These are phyloP conservation scores for Brachyistius frenatus DNA, from an alignment of 2,113 vertebrate species.

Conservation along the genomic window DNA sequence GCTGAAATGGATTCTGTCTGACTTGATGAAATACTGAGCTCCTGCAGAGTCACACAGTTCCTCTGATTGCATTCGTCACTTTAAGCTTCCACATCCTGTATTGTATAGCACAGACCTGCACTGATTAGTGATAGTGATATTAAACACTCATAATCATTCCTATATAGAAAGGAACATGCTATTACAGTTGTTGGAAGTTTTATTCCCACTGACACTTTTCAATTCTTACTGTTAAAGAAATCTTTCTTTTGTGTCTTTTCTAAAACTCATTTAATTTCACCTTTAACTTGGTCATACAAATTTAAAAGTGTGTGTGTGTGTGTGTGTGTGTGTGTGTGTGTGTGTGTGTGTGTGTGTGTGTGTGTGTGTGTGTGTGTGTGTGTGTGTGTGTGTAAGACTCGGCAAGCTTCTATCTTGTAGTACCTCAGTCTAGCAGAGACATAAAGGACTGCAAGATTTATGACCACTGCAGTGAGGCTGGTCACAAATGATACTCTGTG, in stretches of 20 bases:
- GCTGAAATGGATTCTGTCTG: constrained; percentile 68
- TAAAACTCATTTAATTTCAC: constrained; percentile 6
- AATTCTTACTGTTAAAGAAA: constrained; percentile 18
- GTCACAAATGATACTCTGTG: constrained; percentile 53
- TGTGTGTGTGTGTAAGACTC: not conserved
- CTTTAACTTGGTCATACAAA: not conserved
- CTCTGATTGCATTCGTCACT: constrained; percentile 54
- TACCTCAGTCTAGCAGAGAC: not conserved
- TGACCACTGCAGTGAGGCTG: constrained; percentile 52
- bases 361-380: too few relatives aligned
- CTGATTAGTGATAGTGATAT: constrained; percentile 30
- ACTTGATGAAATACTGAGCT: constrained; percentile 61
- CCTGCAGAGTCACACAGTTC: constrained; percentile 45
- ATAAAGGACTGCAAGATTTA: constrained; percentile 47
- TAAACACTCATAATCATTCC: constrained; percentile 20
- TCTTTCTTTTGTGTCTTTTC: not conserved
- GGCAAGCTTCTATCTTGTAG: not conserved
- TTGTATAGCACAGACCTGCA: constrained; percentile 3
- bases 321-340: not conserved
- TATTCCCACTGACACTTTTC: not conserved
- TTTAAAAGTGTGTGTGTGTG: not conserved
- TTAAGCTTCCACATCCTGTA: constrained; percentile 18
- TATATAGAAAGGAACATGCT: constrained; percentile 7
- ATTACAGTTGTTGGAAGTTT: constrained; percentile 1
- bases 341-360: not conserved